A percentile compares a stretch with the other conserved stretches of the same genome.
Evolutionary conservation across 2,888 invertebrate genomes (phyloP).

Genomic region (Drosophila rubida): DNA sequence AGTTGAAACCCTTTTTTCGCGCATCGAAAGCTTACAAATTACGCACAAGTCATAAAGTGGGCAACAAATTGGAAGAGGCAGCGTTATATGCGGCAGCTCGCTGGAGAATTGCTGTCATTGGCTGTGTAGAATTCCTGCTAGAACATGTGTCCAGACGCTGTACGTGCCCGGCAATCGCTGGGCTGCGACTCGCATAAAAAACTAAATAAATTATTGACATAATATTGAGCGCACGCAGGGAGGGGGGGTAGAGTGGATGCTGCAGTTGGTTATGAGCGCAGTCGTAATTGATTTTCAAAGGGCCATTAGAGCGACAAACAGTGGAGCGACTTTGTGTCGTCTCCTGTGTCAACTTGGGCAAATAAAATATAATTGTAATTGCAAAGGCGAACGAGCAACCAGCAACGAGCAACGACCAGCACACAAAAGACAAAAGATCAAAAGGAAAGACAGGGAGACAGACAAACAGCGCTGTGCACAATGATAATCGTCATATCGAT

Average conservation of each 20-base stretch:
- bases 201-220: constrained; percentile 78
- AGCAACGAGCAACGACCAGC: too few relatives aligned
- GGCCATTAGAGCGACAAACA: constrained; percentile 54
- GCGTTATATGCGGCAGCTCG: constrained; percentile 59
- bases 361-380: constrained; percentile 78
- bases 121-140: constrained; percentile 81
- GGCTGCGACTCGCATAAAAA: constrained; percentile 30
- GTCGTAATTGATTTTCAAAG: constrained; percentile 76
- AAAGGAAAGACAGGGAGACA: constrained; percentile 42
- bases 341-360: constrained; percentile 71
- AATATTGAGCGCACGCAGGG: constrained; percentile 41
- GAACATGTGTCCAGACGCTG: constrained; percentile 80
- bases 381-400: too few relatives aligned
- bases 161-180: constrained; percentile 65
- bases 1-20: not conserved
- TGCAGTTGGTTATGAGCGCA: constrained; percentile 62
- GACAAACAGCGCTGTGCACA: constrained; percentile 31
- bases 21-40: constrained; percentile 42
- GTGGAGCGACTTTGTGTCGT: constrained; percentile 34
- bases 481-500: constrained; percentile 64
- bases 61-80: constrained; percentile 60
- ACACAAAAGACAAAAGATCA: constrained; percentile 71
- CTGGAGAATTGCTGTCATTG: constrained; percentile 81
- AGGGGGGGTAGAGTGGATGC: not conserved
- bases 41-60: constrained; percentile 46